Percentiles rank a stretch among this genome's conserved stretches.
These are phyloP conservation scores for Cassiopea xamachana DNA, from an alignment of 30 jellyfish, hydroid and myxozoan genomes.

Conservation along the genomic window DNA sequence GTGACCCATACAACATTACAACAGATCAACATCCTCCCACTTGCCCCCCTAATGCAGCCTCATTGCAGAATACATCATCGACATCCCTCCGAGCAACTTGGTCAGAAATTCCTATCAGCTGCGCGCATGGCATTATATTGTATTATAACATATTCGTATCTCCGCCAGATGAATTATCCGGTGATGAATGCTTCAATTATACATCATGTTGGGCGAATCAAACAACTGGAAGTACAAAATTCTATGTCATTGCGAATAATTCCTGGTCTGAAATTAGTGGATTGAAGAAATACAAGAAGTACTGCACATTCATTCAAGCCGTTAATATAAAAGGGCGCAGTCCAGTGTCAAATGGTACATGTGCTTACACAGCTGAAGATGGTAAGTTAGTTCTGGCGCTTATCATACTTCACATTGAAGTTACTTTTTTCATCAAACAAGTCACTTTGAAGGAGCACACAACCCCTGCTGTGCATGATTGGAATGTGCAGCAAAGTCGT, in stretches of 20 bases:
- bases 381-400: constrained; percentile 26
- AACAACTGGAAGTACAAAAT: neutral
- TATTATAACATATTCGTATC: constrained; percentile 33
- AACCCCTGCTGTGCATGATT: no score
- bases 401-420: neutral
- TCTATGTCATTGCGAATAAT: neutral
- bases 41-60: constrained; percentile 40
- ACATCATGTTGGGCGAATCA: constrained; percentile 34
- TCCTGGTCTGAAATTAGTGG: neutral
- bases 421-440: neutral
- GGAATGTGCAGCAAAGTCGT: no score
- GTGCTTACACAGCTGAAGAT: constrained; percentile 68
- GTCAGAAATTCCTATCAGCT: constrained; percentile 23
- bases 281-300: constrained; percentile 54
- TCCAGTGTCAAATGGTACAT: constrained; percentile 33
- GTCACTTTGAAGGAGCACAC: neutral
- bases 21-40: constrained; percentile 72
- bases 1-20: neutral
- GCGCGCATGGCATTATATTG: constrained; percentile 58
- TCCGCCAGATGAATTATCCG: neutral
- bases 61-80: constrained; percentile 30
- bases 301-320: constrained; percentile 58
- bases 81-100: constrained; percentile 30
- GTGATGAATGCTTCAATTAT: constrained; percentile 34
- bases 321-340: constrained; percentile 69